These are phyloP conservation scores for Capromys pilorides DNA, from an alignment of 2,797 vertebrate species.

Conservation along the genomic window DNA sequence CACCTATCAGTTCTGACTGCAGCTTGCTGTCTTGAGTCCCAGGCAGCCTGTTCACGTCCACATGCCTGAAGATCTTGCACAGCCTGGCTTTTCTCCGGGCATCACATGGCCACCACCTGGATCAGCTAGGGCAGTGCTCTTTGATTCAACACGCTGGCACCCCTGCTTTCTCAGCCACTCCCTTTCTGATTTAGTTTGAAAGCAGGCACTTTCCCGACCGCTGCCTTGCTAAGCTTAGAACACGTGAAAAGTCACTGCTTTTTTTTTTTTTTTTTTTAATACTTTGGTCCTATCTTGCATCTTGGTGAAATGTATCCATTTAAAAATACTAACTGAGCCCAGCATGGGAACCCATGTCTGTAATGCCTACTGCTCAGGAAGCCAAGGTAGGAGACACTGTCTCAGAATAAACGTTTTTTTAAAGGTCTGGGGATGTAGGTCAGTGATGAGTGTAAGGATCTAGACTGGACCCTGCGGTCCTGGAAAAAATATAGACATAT, in stretches of 20 bases:
- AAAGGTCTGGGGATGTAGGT: neutral
- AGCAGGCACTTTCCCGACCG: neutral
- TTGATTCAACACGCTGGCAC: neutral
- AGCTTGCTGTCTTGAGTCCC: neutral
- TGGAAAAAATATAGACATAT: neutral
- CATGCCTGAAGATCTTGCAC: neutral
- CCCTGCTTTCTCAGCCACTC: neutral
- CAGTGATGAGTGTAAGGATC: neutral
- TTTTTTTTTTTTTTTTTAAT: neutral
- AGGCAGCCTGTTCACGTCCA: neutral
- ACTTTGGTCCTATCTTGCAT: neutral
- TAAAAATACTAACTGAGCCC: neutral
- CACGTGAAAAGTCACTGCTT: neutral
- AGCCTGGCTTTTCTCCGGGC: neutral
- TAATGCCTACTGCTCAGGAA: neutral
- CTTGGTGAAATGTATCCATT: neutral
- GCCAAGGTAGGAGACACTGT: neutral
- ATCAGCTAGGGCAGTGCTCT: neutral
- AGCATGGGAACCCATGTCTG: neutral
- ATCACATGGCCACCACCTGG: neutral
- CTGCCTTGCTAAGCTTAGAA: neutral
- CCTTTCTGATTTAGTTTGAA: neutral
- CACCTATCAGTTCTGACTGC: neutral
- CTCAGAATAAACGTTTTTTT: neutral
- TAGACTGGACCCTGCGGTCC: neutral